Base-by-base conservation (phyloP, 1,140 invertebrate genomes). In the Bemisia tabaci region DNA sequence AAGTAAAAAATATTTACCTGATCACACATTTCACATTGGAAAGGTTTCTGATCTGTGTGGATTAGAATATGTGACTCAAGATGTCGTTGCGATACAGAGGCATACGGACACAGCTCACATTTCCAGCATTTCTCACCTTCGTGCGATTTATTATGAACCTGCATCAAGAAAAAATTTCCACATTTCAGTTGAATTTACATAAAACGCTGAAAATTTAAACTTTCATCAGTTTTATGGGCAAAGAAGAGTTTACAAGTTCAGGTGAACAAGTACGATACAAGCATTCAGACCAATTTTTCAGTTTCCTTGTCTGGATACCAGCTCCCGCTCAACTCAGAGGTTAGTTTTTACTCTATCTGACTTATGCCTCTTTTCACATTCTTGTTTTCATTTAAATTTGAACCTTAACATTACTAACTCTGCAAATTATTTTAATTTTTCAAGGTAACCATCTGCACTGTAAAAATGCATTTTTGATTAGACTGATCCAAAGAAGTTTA, bases 101-200 rank as follows among this genome's bases (percentile, higher is more conserved):
- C 92, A 77, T 97, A 98, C 0, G 92, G 90, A 77, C 95, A 98
- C 1, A 95, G 77, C 69, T 92, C 91, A 79, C 95, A 98, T 74
- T 93, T 95, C 80, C 91, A 98, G 78, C 94, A 97, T 75, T 97
- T 97, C 78, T 98, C 95, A 1, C 95, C 95, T 76, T 97, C 94
- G 73, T 98, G 95, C 1, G 91, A 91, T 81, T 95, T 89, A 71
- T 83, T 82, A 74, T 90, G 88, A 61, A 88, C 77, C 82, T 84
- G 65, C 0, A 70, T 64, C 26, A 66, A 64, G 0, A 66, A 59
- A 68, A 69, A 22, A 62, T 26, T 62, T 62, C n/a, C n/a, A n/a
- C n/a, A n/a, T n/a, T 21, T 12, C 23, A 22, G 23, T 62, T 12
- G 12, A 62, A 62, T 11, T 12, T 58, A 12, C 12, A 70, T 61